Evolutionary conservation across 2,888 invertebrate species (phyloP), one percentile per base, ranked within the genome.

Genomic region (Gymnosoma rotundatum): DNA sequence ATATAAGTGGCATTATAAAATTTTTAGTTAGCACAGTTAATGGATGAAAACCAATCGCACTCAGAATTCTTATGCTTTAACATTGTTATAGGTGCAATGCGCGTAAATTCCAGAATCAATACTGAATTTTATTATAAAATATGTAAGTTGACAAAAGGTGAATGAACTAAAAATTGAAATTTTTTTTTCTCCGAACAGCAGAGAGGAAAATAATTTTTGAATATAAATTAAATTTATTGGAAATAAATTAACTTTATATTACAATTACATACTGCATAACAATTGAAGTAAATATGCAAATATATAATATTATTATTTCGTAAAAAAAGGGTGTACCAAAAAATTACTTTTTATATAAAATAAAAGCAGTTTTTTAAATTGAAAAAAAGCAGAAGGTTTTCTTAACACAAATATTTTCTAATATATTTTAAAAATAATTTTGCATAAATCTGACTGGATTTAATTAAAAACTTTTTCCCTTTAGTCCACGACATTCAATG

Each of bases 1-100:
- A 25, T 67, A 70, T 69, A 81, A 81, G 64, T 70, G 84, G 84
- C 74, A 84, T 84, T 83, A 83, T 61, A 48, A 38, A 48, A 61
- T 54, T 78, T 78, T 79, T 82, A 70, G 75, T 76, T 82, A 20
- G 63, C 42, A 66, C 50, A 70, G 75, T 82, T 82, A 82, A 76
- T 82, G 81, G 81, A 76, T 76, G 50, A 67, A 56, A 67, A 52
- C 54, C 45, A 48, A 38, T 38, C 50, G n/a, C 45, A 52, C 52
- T 69, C 50, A 6, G 16, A 7, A n/a, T 45, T 42, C 14, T 25
- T 67, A 18, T 48, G 42, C 12, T 12, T 12, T 12, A 42, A 42
- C 12, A 12, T 42, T 7, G 6, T 32, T 14, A n/a, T 3, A n/a
- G 54, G 52, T 74, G 52, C 18, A 8, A 20, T 56, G 18, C 32